Base-by-base conservation (phyloP, 2,797 vertebrate genomes). In the Channallabes apus region DNA sequence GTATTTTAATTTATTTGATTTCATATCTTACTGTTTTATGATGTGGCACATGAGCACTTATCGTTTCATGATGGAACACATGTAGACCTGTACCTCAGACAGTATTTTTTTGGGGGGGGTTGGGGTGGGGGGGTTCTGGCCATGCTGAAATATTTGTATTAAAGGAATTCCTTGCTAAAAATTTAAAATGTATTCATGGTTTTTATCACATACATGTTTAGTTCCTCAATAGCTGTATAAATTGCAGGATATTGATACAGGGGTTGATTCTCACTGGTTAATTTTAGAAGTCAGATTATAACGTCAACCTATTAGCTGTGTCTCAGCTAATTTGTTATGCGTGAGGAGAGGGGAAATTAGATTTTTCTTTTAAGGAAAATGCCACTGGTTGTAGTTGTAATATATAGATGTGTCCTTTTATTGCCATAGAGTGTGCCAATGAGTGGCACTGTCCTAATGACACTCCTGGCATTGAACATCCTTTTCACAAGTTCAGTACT, bases 141-240 rank as follows among this genome's bases (percentile, higher is more conserved):
- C 69, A 84, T 88, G 71, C 77, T 88, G 71, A 84, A 81, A 86
- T 86, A 86, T 88, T 88, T 88, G 84, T 86, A 88, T 84, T 88
- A 88, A 86, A 86, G 87, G 35, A 85, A 83, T 83, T 83, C 51
- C 76, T 86, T 85, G 61, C 77, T 83, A 71, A 54, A 64, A 54
- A 54, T 29, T 18, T 15, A 4, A 75, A 27, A 17, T 56, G 14
- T 71, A 0, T 77, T 64, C 29, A 6, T 75, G 32, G 22, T 56
- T 58, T 18, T 75, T 59, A 8, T 56, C 1, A 12, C 62, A 15
- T 46, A 6, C 24, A 51, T 1, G 6, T 68, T 58, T 64, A 20
- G 24, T 65, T 51, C 24, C 38, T 65, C 14, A 27, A 9, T 38
- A 61, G 12, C 17, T 29, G 3, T 76, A 56, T 76, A 27, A 32